A percentile compares a stretch with the other conserved stretches of the same genome.
These are phyloP conservation scores for Lophotis ruficrista DNA, from an alignment of 2,113 vertebrate species.

Conservation along the genomic window DNA sequence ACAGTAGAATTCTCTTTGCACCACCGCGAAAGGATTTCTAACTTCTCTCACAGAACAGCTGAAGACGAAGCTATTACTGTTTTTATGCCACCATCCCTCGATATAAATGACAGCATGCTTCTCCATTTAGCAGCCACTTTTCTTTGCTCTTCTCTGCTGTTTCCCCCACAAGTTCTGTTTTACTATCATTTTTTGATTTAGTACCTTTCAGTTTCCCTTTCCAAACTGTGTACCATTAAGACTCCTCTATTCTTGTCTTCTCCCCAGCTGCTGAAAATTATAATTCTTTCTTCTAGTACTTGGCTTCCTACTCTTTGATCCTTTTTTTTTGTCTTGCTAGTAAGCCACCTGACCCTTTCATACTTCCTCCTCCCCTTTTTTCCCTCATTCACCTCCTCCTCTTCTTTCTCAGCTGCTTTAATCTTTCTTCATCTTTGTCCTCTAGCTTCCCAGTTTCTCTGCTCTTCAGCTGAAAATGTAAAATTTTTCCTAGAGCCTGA, in stretches of 20 bases:
- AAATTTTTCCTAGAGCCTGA: background rate
- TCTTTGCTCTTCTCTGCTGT: background rate
- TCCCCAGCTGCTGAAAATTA: conserved; percentile 35
- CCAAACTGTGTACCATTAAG: background rate
- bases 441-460: background rate
- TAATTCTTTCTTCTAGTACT: background rate
- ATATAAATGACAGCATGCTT: background rate
- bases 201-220: conserved; percentile 25
- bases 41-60: background rate
- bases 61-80: background rate
- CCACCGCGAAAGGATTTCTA: background rate
- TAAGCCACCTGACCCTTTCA: conserved; percentile 7
- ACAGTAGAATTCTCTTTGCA: background rate
- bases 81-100: background rate
- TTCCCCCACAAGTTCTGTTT: background rate
- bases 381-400: background rate
- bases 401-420: conserved; percentile 36
- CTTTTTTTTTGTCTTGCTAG: background rate
- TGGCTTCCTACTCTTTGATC: conserved; percentile 27
- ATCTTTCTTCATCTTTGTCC: conserved; percentile 51
- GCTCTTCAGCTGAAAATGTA: conserved; percentile 28
- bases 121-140: background rate
- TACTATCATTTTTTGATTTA: conserved; percentile 4
- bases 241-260: conserved; percentile 32
- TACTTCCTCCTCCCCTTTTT: background rate